Conservation (phyloP, 2,113 vertebrate genomes). For the Caranx melampygus region DNA sequence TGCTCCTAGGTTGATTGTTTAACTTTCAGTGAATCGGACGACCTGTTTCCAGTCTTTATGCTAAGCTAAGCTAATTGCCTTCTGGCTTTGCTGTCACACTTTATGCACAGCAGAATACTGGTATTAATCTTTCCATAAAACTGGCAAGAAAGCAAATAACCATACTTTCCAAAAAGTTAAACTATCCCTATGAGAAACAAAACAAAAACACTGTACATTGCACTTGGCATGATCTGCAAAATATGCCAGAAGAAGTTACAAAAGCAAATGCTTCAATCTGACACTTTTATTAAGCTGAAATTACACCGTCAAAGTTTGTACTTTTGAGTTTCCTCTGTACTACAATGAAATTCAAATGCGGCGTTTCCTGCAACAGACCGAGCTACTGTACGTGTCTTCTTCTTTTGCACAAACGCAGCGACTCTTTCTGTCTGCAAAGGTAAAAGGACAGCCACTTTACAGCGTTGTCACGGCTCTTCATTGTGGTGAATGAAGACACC, state of each 20-base stretch:
- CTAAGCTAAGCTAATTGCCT: background rate
- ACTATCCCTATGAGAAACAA: background rate
- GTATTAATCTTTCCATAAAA: background rate
- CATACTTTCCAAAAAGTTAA: background rate
- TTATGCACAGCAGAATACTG: background rate
- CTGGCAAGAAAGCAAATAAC: background rate
- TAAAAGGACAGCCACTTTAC: conserved; percentile 41
- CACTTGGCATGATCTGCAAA: background rate
- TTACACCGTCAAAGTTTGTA: conserved; percentile 14
- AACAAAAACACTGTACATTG: background rate
- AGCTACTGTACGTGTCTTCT: background rate
- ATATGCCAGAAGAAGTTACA: background rate
- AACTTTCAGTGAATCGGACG: background rate
- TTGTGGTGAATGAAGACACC: conserved; percentile 52
- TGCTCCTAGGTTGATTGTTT: background rate
- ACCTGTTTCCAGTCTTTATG: background rate
- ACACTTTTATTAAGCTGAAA: conserved; percentile 24
- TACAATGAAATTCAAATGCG: conserved; percentile 10
- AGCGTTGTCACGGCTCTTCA: conserved; percentile 43
- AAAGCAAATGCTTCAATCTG: background rate
- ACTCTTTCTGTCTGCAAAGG: conserved; percentile 17
- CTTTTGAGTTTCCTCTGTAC: background rate
- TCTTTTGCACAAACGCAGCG: background rate
- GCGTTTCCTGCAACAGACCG: conserved; percentile 19
- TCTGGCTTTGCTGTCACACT: background rate